phyloP scores from a whole-genome alignment of 2,797 vertebrate species.

The Thunnus albacares region DNA sequence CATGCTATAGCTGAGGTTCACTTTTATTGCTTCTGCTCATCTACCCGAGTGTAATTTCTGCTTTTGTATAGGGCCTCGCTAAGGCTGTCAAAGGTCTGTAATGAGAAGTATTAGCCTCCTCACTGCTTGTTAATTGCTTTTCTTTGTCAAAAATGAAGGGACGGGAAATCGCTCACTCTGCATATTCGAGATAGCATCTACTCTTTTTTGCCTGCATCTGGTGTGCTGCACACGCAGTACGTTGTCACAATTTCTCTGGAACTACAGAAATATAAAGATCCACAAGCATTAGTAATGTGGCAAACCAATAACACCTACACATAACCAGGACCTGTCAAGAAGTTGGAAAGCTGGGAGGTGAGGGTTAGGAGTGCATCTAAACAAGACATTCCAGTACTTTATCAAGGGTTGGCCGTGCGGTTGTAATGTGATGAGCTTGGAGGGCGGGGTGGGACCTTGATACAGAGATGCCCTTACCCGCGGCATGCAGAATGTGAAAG shows the following conservation, averaged over 20 bases:
- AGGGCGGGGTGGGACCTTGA: slow-evolving; percentile 30
- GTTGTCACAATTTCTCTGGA: slow-evolving; percentile 48
- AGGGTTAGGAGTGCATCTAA: slow-evolving; percentile 43
- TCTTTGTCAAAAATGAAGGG: slow-evolving; percentile 76
- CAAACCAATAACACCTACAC: slow-evolving; percentile 55
- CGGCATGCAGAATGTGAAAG: slow-evolving; percentile 42
- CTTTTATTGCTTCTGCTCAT: slow-evolving; percentile 48
- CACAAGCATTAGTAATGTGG: slow-evolving; percentile 64
- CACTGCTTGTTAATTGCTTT: slow-evolving; percentile 80
- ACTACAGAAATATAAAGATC: slow-evolving; percentile 50
- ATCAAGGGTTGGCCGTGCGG: slow-evolving; percentile 10
- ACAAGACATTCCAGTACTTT: slow-evolving; percentile 47
- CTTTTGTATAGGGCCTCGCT: slow-evolving; percentile 58
- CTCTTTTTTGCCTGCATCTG: slow-evolving; percentile 26
- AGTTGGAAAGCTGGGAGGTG: slow-evolving; percentile 47
- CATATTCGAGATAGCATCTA: slow-evolving; percentile 72
- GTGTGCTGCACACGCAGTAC: slow-evolving; percentile 47
- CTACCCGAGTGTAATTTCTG: slow-evolving; percentile 55
- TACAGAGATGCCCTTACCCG: slow-evolving; percentile 30
- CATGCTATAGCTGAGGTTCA: slow-evolving; percentile 40
- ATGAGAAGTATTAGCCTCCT: slow-evolving; percentile 68
- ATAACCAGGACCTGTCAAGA: slow-evolving; percentile 38
- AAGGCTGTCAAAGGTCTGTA: slow-evolving; percentile 71
- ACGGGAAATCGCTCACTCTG: slow-evolving; percentile 71
- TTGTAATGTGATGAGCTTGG: slow-evolving; percentile 12